Base-by-base conservation (phyloP, 1,140 invertebrate genomes). In the Caligus rogercresseyi region DNA sequence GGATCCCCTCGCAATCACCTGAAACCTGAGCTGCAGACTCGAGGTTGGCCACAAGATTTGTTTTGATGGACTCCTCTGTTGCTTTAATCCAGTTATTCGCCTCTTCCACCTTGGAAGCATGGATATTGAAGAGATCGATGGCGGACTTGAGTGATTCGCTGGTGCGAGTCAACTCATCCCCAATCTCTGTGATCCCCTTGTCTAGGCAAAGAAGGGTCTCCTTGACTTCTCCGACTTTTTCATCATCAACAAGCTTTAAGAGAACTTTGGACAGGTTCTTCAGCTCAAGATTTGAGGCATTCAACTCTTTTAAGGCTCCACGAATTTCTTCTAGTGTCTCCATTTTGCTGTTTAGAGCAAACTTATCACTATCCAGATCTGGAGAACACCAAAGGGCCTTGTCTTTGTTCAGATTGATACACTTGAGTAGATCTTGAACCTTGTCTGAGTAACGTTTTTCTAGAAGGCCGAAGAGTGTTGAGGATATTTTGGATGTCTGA, bases 301-400 rank as follows among this genome's bases (percentile, higher is more conserved):
- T 61, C 7, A 69, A 69, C 19, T 66, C 83, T 15, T 74, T 71
- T 53, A 91, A 78, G 26, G 81, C 83, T 60, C 75, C 77, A 71
- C 84, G 79, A 1, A 91, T 81, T 66, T 89, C 87, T 63, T 76
- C 71, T n/a, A 93, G 69, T 4, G 88, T 84, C 1, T 83, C 80
- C 69, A 86, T 78, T 75, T 95, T 95, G 0, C 89, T 83, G 76
- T 94, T 87, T n/a, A 94, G 75, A 71, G 89, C 92, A 70, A 90
- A 93, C 70, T 83, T 82, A 70, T 95, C 89, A 69, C 84, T 89
- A 24, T 81, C 81, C 3, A 83, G 79, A 71, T 94, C 89, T 0
- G 86, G 85, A 65, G 83, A 79, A 72, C 89, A 94, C 89, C 90
- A 95, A n/a, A 80, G 76, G 0, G 91, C 80, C 72, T 95, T 95